These are phyloP conservation scores for Hyalella azteca DNA, from an alignment of 2,888 invertebrate genomes.

Conservation along the genomic window DNA sequence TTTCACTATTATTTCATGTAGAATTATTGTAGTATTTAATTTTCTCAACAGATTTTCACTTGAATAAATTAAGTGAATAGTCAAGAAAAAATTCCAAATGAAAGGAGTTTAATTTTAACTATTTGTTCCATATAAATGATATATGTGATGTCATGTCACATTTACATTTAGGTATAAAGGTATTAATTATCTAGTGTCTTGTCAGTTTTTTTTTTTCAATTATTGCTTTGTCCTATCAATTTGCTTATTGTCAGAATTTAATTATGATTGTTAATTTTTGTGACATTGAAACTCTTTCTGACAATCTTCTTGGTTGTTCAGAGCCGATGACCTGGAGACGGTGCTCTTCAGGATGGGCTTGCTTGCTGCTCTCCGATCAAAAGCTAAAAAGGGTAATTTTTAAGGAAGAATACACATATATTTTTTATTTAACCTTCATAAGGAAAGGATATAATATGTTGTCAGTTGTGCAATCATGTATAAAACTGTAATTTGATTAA, in stretches of 20 bases:
- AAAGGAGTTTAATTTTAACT: no score
- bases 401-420: no score
- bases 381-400: constrained; percentile 74
- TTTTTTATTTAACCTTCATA: no score
- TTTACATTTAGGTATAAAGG: neutral
- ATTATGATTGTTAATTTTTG: neutral
- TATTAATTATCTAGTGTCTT: neutral
- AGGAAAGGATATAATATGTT: constrained; percentile 15
- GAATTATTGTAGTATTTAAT: no score
- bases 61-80: no score
- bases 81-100: no score
- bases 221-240: neutral
- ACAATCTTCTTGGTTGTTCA: constrained; percentile 66
- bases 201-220: neutral
- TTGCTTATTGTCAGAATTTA: neutral
- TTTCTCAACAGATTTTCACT: no score
- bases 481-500: neutral
- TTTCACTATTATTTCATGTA: no score
- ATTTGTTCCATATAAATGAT: no score
- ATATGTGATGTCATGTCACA: neutral
- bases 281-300: neutral
- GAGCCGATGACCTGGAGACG: constrained; percentile 84
- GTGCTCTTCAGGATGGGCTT: constrained; percentile 94
- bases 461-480: neutral
- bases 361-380: constrained; percentile 86